phyloP scores from a whole-genome alignment of 2,113 vertebrate species.

The Eulacestoma nigropectus region DNA sequence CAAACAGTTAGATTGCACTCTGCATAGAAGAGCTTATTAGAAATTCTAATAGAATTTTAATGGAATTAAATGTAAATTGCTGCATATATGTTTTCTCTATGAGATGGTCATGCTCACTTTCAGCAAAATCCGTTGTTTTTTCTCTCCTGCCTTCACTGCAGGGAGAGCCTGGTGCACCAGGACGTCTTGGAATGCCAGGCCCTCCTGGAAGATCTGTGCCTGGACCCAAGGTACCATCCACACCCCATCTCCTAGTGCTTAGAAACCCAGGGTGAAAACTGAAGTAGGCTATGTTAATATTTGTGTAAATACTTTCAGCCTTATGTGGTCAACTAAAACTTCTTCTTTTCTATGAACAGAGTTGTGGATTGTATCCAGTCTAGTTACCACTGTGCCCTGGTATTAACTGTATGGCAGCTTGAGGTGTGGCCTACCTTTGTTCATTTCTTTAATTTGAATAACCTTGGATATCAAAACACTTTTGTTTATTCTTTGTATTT shows the following conservation, averaged over 20 bases:
- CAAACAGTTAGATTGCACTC: not conserved
- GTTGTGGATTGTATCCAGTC: not conserved
- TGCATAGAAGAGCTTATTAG: not conserved
- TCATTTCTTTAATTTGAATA: not conserved
- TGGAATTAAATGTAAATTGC: not conserved
- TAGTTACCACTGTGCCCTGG: not conserved
- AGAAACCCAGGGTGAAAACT: not conserved
- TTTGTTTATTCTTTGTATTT: not conserved
- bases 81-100: not conserved
- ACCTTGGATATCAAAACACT: not conserved
- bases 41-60: not conserved
- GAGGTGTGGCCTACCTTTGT: not conserved
- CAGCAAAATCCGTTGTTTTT: not conserved
- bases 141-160: conserved; percentile 32
- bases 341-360: not conserved
- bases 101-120: not conserved
- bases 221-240: conserved; percentile 83
- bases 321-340: not conserved
- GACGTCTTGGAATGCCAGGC: conserved; percentile 80
- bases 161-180: conserved; percentile 84
- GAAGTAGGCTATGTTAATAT: not conserved
- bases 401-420: not conserved
- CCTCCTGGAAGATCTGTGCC: conserved; percentile 80
- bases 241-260: not conserved
- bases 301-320: not conserved